These are phyloP conservation scores for Marisa cornuarietis DNA, from an alignment of 1,140 invertebrate genomes.

Conservation along the genomic window DNA sequence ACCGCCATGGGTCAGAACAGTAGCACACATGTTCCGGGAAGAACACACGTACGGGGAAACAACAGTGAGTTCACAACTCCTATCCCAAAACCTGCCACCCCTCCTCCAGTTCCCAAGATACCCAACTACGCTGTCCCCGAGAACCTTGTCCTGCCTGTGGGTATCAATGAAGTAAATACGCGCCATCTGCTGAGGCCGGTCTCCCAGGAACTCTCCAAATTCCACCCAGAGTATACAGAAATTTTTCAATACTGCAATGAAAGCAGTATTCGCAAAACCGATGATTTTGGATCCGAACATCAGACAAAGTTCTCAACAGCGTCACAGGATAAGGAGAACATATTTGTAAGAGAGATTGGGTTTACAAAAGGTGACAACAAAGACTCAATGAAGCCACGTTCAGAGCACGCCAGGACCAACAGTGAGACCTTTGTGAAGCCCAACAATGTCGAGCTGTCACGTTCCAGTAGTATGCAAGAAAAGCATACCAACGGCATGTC, in stretches of 20 bases:
- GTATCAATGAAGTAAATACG: constrained; percentile 20
- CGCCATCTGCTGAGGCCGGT: constrained; percentile 40
- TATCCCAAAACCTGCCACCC: constrained; percentile 24
- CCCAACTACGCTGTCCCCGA: constrained; percentile 41
- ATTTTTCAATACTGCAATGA: constrained; percentile 32
- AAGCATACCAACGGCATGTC: constrained; percentile 12
- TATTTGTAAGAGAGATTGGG: not conserved
- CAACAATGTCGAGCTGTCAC: constrained; percentile 13
- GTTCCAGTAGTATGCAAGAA: constrained; percentile 13
- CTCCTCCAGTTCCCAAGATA: constrained; percentile 23
- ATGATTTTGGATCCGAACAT: too few relatives aligned
- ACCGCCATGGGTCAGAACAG: constrained; percentile 17
- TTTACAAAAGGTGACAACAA: too few relatives aligned
- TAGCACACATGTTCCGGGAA: not conserved
- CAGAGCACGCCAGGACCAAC: not conserved
- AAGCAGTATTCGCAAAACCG: not conserved
- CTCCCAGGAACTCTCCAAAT: constrained; percentile 45
- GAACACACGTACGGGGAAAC: not conserved
- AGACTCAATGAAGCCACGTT: too few relatives aligned
- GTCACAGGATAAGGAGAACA: not conserved
- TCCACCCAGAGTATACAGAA: constrained; percentile 44
- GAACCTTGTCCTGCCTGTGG: constrained; percentile 43
- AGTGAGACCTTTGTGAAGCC: not conserved
- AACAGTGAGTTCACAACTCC: not conserved
- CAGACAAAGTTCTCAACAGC: too few relatives aligned